These are phyloP conservation scores for Zaprionus inermis DNA, from an alignment of 1,140 invertebrate genomes.

Conservation along the genomic window DNA sequence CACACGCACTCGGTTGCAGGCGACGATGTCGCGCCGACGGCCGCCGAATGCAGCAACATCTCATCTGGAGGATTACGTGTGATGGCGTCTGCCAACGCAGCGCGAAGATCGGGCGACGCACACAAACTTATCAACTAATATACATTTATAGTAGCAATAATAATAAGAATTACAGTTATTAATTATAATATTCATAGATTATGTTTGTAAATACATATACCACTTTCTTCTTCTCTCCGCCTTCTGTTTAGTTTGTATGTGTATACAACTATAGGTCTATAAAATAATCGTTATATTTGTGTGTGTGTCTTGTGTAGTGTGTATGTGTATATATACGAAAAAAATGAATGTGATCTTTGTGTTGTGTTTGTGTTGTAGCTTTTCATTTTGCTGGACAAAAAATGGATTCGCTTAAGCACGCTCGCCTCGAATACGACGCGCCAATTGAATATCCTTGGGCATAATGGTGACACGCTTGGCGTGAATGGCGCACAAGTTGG, in stretches of 20 bases:
- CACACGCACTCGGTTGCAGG: conserved; percentile 13
- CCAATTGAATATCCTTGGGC: conserved; percentile 96
- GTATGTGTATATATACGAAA: conserved; percentile 2
- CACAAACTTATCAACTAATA: conserved; percentile 63
- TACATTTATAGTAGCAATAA: conserved; percentile 68
- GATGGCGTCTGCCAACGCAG: conserved; percentile 22
- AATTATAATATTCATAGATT: conserved; percentile 48
- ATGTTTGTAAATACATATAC: conserved; percentile 29
- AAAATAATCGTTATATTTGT: background rate
- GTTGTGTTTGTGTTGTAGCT: conserved; percentile 22
- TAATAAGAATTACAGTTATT: conserved; percentile 56
- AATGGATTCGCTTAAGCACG: conserved; percentile 86
- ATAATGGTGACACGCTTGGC: conserved; percentile 96
- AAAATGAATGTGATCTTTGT: conserved; percentile 40
- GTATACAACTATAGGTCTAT: background rate
- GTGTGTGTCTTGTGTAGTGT: background rate
- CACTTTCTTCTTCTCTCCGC: background rate
- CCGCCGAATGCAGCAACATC: conserved; percentile 11
- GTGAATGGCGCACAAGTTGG: conserved; percentile 94
- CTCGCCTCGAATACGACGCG: conserved; percentile 91
- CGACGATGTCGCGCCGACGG: conserved; percentile 12
- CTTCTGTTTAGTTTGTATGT: conserved; percentile 2
- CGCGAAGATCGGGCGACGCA: conserved; percentile 9
- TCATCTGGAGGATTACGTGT: background rate
- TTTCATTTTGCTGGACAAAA: conserved; percentile 12